Base-by-base conservation (phyloP, 2,113 vertebrate genomes). In the Elephantulus edwardii region DNA sequence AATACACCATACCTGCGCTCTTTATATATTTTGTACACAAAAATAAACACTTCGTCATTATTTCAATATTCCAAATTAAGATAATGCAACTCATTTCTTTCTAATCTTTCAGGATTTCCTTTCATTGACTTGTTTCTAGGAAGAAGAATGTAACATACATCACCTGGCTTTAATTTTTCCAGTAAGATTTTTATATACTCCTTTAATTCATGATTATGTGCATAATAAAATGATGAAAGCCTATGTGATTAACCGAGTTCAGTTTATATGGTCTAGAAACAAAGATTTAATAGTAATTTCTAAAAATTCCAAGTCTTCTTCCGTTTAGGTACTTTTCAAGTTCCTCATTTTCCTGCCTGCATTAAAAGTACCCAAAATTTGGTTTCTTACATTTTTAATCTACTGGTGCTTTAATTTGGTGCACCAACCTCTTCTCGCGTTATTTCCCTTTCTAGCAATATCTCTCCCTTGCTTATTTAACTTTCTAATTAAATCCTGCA, bases 401-500 rank as follows among this genome's bases (percentile, higher is more conserved):
- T 60, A 17, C 58, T 64, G 71, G 83, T 81, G 40, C 35, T 71
- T 74, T 58, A 35, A 24, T 38, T 58, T 77, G 13, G 2, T n/a
- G 0, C 22, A 20, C 9, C 44, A 19, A 1, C 1, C 68, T 5
- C 42, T 62, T 60, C 33, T 30, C 0, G 4, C 74, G 54, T 38
- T n/a, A n/a, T 48, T 88, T 90, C 60, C 26, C 66, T 74, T 22
- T n/a, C 89, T 83, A 93, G 58, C 4, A 86, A 24, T 76, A 26
- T 76, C 28, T 79, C 44, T 33, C 35, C 38, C 56, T 93, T 93
- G 26, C 6, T 94, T 95, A 62, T 86, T 93, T 92, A 46, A 10
- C 80, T 95, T 95, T 91, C 91, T 93, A 92, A 83, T 95, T 95
- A 87, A 95, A 54, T 78, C 62, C 1, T 44, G 19, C 24, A 50